These are phyloP conservation scores for Pollenia labialis DNA, from an alignment of 2,888 invertebrate genomes.

Conservation along the genomic window DNA sequence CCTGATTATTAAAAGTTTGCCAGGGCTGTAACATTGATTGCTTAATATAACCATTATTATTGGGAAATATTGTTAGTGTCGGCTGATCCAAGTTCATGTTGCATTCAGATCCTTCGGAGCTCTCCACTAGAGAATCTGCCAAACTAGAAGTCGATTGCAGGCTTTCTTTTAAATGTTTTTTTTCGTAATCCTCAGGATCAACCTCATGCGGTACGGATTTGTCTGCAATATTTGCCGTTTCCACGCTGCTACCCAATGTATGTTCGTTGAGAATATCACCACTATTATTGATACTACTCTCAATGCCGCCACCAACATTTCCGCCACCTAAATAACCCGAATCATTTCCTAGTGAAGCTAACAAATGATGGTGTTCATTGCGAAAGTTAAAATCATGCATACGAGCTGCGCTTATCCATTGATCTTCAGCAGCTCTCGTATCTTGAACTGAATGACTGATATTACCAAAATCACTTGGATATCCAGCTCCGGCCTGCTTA, in stretches of 20 bases:
- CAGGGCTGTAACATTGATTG: conserved; percentile 67
- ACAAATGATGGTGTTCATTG: conserved; percentile 76
- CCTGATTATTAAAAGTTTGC: conserved; percentile 58
- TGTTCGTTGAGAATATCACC: conserved; percentile 27
- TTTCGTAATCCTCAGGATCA: conserved; percentile 20
- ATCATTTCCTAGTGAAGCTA: conserved; percentile 75
- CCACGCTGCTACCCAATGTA: conserved; percentile 22
- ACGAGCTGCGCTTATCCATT: conserved; percentile 64
- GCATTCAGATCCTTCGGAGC: conserved; percentile 51
- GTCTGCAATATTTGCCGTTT: conserved; percentile 27
- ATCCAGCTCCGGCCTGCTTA: conserved; percentile 73
- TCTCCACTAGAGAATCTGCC: conserved; percentile 68
- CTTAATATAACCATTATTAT: conserved; percentile 67
- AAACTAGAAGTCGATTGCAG: conserved; percentile 57
- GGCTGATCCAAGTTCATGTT: conserved; percentile 16
- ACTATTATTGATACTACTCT: conserved; percentile 8
- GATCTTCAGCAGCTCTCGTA: conserved; percentile 59
- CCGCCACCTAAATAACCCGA: conserved; percentile 74
- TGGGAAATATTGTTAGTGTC: conserved; percentile 44
- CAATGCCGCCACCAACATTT: conserved; percentile 16
- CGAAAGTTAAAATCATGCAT: conserved; percentile 75
- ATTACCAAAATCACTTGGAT: conserved; percentile 35
- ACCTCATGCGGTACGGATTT: background rate
- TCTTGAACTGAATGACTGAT: conserved; percentile 33
- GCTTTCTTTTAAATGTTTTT: conserved; percentile 17